These are phyloP conservation scores for Panthera tigris DNA, from an alignment of 2,113 vertebrate genomes.

Conservation along the genomic window DNA sequence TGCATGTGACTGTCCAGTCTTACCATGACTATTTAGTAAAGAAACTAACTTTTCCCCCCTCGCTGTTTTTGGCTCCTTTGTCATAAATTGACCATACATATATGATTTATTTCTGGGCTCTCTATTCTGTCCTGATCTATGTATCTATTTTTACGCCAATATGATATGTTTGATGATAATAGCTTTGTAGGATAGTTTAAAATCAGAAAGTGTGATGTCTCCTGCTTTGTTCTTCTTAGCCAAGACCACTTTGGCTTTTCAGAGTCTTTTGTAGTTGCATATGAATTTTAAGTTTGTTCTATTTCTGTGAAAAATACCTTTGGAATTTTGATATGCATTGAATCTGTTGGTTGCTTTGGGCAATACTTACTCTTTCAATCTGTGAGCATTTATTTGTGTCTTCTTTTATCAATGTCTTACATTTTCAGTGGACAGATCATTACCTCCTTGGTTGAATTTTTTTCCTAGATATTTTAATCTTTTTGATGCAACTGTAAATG, in stretches of 20 bases:
- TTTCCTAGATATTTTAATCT: not conserved
- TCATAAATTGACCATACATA: not conserved
- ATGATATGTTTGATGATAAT: not conserved
- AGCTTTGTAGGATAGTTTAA: not conserved
- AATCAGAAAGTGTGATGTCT: not conserved
- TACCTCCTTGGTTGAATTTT: not conserved
- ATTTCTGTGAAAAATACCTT: not conserved
- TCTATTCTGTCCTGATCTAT: not conserved
- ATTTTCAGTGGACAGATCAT: not conserved
- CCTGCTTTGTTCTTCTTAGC: not conserved
- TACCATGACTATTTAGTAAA: not conserved
- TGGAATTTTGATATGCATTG: not conserved
- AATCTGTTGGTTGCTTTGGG: not conserved
- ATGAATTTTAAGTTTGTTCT: not conserved
- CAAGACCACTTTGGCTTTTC: not conserved
- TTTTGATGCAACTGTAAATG: not conserved
- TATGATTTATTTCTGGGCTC: not conserved
- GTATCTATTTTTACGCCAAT: not conserved
- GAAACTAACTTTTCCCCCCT: not conserved
- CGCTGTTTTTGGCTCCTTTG: not conserved
- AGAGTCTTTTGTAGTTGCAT: not conserved
- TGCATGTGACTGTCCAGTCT: not conserved
- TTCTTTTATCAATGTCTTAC: not conserved
- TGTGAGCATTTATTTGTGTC: not conserved
- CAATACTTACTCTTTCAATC: not conserved